phyloP scores from a whole-genome alignment of 2,888 invertebrate species.

The Chrysotoxum bicinctum region DNA sequence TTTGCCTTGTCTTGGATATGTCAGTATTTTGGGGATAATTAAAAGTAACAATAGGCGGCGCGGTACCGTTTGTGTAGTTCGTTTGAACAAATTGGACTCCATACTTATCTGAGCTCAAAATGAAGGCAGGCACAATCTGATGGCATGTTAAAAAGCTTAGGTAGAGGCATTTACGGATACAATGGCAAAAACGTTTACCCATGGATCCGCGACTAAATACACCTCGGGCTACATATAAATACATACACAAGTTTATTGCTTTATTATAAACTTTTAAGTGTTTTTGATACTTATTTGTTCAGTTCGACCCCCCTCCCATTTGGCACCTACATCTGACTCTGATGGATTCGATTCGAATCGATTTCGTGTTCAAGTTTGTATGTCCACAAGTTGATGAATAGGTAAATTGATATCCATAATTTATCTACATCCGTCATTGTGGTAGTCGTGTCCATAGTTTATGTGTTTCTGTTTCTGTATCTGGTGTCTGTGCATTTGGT shows the following conservation, averaged over 20 bases:
- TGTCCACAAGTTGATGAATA: constrained; percentile 46
- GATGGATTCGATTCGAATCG: constrained; percentile 37
- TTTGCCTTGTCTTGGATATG: neutral
- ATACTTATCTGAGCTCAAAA: neutral
- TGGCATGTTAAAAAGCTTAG: neutral
- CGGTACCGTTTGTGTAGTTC: neutral
- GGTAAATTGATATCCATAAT: constrained; percentile 64
- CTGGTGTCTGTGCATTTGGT: neutral
- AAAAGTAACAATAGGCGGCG: constrained; percentile 64
- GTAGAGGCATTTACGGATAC: neutral
- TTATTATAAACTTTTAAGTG: constrained; percentile 51
- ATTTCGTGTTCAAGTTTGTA: constrained; percentile 6
- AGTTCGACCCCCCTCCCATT: neutral
- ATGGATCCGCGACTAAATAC: neutral
- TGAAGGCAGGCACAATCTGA: neutral
- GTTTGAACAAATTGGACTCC: neutral
- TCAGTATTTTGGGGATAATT: constrained; percentile 49
- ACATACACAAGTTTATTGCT: neutral
- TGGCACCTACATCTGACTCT: neutral
- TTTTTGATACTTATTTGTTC: constrained; percentile 50
- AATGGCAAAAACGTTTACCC: constrained; percentile 40
- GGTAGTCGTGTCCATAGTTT: no score
- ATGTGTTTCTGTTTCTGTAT: neutral
- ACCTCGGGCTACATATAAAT: neutral
- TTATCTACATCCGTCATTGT: constrained; percentile 39